Conservation (phyloP, 2,113 vertebrate species). For the Asarcornis scutulata region DNA sequence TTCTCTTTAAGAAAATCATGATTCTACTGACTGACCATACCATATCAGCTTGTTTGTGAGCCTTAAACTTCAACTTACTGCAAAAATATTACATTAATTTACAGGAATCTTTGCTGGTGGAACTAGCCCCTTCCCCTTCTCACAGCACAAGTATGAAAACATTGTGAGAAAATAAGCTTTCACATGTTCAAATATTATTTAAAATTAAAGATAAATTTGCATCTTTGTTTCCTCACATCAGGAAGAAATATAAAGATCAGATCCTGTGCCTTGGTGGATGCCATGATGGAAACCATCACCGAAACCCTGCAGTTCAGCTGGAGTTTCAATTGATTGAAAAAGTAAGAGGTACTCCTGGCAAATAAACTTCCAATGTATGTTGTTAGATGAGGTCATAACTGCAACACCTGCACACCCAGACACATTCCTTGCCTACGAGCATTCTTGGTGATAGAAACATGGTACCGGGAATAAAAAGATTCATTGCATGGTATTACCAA, state of each 20-base stretch:
- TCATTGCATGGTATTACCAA: background rate
- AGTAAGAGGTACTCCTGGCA: background rate
- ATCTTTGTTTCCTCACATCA: background rate
- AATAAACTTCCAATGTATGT: background rate
- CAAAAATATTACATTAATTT: background rate
- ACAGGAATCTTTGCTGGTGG: background rate
- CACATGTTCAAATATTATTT: background rate
- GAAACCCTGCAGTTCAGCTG: background rate
- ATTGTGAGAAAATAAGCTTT: background rate
- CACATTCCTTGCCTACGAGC: background rate
- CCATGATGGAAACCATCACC: background rate
- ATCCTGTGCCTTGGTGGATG: background rate
- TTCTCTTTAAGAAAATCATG: rapidly evolving
- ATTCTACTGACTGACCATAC: background rate
- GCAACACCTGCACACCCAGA: background rate
- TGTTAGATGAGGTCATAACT: background rate
- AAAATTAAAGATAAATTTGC: background rate
- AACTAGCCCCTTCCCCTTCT: background rate
- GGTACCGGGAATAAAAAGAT: background rate
- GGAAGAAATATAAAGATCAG: background rate
- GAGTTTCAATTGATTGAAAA: background rate
- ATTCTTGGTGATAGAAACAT: background rate
- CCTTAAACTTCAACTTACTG: background rate
- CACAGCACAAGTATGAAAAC: background rate
- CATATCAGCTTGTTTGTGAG: background rate